Base-by-base conservation (phyloP, 2,888 invertebrate species). In the Andrena chrysosceles region DNA sequence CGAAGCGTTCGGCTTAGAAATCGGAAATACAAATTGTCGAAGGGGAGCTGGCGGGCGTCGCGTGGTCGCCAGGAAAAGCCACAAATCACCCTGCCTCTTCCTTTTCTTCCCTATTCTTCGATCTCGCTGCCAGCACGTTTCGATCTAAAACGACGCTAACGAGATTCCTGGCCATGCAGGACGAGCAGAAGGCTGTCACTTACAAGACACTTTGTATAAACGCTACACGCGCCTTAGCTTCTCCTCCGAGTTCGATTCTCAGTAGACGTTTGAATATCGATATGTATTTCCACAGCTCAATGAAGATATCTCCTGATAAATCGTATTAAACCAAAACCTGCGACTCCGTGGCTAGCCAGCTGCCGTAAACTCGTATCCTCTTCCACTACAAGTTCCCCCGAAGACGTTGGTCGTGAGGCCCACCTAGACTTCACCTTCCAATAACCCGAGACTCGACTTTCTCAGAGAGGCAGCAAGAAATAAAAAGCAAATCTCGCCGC, bases 1-100 rank as follows among this genome's bases (percentile, higher is more conserved):
- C 49, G 89, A 52, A 81, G 83, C 85, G 82, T 78, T 76, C 78
- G 74, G 80, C 78, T 83, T 86, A 90, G 89, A 90, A 91, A 90
- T 90, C 86, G 88, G 87, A 87, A 89, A 90, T 91, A 92, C 91
- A 92, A 92, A 92, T 91, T 92, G 91, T 89, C 87, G 82, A 69
- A 60, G 62, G 75, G 68, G 64, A 72, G 35, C 74, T 71, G 73
- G 49, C 66, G 85, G 84, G 85, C 85, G 89, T 90, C 88, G 86
- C 84, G 89, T 76, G 80, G 85, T 86, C 64, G 33, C 68, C 63
- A 54, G 74, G 86, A 81, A 87, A 88, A 85, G 83, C 87, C 90
- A 89, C 89, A 90, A 90, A 90, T 90, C 90, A 89, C 89, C 87
- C 74, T 42, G 84, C 62, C 67, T 69, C 68, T 74, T 29, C 26